Conservation (phyloP, 2,113 vertebrate genomes). For the Neomonachus schauinslandi region DNA sequence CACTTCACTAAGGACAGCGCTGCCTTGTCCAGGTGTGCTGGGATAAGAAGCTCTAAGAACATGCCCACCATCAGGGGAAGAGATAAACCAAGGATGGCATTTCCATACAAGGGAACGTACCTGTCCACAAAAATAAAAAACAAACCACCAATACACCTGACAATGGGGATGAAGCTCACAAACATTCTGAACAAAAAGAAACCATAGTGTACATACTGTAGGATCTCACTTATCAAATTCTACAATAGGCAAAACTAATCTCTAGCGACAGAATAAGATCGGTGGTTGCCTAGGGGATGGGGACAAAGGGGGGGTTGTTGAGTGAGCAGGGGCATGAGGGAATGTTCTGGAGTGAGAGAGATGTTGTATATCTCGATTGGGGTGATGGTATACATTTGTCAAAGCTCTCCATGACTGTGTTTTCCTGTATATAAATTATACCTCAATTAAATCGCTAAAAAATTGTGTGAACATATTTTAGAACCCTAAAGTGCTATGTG, state of each 20-base stretch:
- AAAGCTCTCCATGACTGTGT: neutral
- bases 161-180: neutral
- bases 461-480: conserved; percentile 47
- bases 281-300: neutral
- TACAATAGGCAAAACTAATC: neutral
- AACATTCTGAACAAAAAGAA: neutral
- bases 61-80: neutral
- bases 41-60: neutral
- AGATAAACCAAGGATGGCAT: too few species aligned
- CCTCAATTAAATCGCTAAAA: conserved; percentile 61
- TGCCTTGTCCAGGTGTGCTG: neutral
- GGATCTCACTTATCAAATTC: neutral
- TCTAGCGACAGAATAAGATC: neutral
- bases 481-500: conserved; percentile 26
- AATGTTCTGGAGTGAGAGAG: neutral
- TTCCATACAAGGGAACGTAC: too few species aligned
- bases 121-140: neutral
- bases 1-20: neutral
- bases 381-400: neutral
- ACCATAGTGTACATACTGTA: neutral
- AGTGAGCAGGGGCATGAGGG: neutral
- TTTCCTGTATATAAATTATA: conserved; percentile 60
- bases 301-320: too few species aligned
- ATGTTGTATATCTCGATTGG: neutral
- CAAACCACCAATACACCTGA: neutral